Evolutionary conservation across 2,888 invertebrate species (phyloP), one percentile per base, ranked within the genome.

Genomic region (Dolichopus griseipennis): DNA sequence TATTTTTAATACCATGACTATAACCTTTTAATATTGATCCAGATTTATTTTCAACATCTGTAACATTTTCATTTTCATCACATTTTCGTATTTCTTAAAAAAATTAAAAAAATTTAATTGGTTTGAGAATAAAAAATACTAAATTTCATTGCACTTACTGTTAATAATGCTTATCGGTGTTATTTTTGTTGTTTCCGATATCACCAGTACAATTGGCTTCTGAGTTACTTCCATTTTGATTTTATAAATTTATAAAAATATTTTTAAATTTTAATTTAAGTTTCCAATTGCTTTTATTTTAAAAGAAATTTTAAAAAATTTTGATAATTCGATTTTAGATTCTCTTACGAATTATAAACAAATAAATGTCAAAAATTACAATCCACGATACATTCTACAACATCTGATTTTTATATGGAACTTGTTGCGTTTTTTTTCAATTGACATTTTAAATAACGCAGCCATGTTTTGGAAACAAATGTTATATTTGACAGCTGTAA

Each of bases 1-100:
- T 76, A 34, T 75, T 75, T 1, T 69, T 71, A 61, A 75, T 67
- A 61, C 74, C 70, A 65, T 73, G 73, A 65, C 73, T 72, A 69
- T 72, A 75, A 1, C 74, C 74, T n/a, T 65, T 70, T 27, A 69
- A 67, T 6, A 71, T 66, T 6, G 70, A 67, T 43, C 70, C 71
- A 52, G 6, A 18, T 12, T 52, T 52, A n/a, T 52, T 52, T 18
- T 52, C 52, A 10, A 68, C 68, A 33, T 70, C 67, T 1, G 70
- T 67, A 27, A 72, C 66, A 69, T 72, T 70, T 61, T 71, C 68
- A n/a, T 70, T 69, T 65, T 71, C 68, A 41, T 71, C 69, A 43
- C 68, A 67, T 37, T 70, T 70, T 7, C 71, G 69, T 61, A 71
- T 67, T 61, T 71, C 71, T 71, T 20, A 15, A 61, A 67, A 10